Evolutionary conservation across 2,797 vertebrate genomes (phyloP).

Genomic region (Helostoma temminkii): DNA sequence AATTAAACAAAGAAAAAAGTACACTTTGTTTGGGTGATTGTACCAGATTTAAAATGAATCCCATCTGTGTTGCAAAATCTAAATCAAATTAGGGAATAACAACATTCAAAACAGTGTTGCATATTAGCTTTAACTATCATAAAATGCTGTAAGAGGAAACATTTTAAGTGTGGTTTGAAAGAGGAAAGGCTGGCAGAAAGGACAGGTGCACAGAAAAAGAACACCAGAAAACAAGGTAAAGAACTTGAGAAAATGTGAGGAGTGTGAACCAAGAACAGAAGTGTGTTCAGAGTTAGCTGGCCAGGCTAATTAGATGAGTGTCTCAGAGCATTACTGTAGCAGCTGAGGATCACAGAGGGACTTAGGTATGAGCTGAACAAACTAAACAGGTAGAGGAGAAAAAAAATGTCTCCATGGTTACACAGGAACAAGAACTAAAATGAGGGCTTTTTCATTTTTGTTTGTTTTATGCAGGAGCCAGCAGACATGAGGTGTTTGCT

Average conservation of each 20-base stretch:
- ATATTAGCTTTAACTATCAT: not conserved
- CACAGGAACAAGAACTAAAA: slow-evolving; percentile 52
- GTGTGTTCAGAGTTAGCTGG: slow-evolving; percentile 40
- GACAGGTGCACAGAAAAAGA: not conserved
- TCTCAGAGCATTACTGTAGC: slow-evolving; percentile 67
- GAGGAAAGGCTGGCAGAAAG: slow-evolving; percentile 3
- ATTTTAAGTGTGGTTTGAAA: not conserved
- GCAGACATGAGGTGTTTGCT: slow-evolving; percentile 29
- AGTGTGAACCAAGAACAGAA: slow-evolving; percentile 44
- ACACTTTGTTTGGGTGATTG: too few species aligned
- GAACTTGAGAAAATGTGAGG: slow-evolving; percentile 22
- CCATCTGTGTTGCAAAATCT: not conserved
- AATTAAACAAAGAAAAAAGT: too few species aligned
- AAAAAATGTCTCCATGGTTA: slow-evolving; percentile 72
- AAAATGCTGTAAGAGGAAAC: not conserved
- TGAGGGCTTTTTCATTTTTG: slow-evolving; percentile 26
- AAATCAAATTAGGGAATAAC: not conserved
- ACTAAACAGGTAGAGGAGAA: slow-evolving; percentile 66
- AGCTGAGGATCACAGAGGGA: slow-evolving; percentile 71
- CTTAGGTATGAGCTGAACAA: slow-evolving; percentile 64
- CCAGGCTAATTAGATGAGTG: slow-evolving; percentile 72
- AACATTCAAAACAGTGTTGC: not conserved
- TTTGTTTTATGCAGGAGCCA: slow-evolving; percentile 45
- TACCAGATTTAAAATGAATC: not conserved
- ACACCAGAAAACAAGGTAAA: slow-evolving; percentile 1